phyloP scores from a whole-genome alignment of 2,888 invertebrate genomes.

The Trichopoda pennipes region DNA sequence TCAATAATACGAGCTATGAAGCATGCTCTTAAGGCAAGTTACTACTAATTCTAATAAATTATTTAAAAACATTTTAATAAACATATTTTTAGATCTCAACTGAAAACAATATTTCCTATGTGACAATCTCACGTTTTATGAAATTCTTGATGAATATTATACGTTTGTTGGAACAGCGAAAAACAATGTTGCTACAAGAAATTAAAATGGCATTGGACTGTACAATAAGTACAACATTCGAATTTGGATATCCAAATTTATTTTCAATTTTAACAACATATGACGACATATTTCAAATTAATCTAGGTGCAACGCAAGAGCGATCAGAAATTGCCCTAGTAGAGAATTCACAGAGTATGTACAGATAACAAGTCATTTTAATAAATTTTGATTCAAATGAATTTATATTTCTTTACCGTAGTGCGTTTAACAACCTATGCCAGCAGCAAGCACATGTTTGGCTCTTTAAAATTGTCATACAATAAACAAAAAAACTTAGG shows the following conservation, averaged over 20 bases:
- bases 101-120: slow-evolving; percentile 72
- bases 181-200: slow-evolving; percentile 76
- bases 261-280: slow-evolving; percentile 77
- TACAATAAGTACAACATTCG: slow-evolving; percentile 75
- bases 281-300: slow-evolving; percentile 78
- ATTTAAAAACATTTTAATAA: not conserved
- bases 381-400: not conserved
- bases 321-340: slow-evolving; percentile 76
- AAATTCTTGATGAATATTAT: slow-evolving; percentile 77
- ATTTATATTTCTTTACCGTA: slow-evolving; percentile 26
- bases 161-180: slow-evolving; percentile 76
- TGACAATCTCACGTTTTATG: slow-evolving; percentile 76
- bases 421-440: slow-evolving; percentile 60
- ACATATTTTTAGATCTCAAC: slow-evolving; percentile 72
- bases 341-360: slow-evolving; percentile 77
- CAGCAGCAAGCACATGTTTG: slow-evolving; percentile 72
- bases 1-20: slow-evolving; percentile 78
- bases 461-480: slow-evolving; percentile 72
- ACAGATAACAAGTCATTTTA: not conserved
- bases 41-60: not conserved
- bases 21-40: slow-evolving; percentile 78
- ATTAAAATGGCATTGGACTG: slow-evolving; percentile 76
- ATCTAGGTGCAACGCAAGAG: slow-evolving; percentile 75
- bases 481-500: slow-evolving; percentile 72
- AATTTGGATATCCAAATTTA: slow-evolving; percentile 79